Conservation (phyloP, 2,113 vertebrate species). For the Elgaria multicarinata region DNA sequence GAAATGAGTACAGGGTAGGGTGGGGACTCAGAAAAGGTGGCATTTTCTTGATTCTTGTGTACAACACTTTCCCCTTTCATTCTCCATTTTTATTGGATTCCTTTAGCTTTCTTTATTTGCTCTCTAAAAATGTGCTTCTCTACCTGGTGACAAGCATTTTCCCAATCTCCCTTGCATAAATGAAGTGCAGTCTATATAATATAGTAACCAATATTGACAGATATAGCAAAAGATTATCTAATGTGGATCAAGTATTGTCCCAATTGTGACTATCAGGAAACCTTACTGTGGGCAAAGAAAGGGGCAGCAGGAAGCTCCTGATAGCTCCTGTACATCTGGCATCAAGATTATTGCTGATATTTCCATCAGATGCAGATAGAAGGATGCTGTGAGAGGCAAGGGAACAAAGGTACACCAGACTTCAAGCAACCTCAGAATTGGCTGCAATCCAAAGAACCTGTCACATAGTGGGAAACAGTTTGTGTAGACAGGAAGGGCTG, state of each 20-base stretch:
- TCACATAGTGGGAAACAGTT: background rate
- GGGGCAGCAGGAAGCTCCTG: background rate
- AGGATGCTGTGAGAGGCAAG: background rate
- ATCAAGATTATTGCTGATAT: background rate
- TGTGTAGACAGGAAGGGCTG: background rate
- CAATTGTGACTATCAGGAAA: background rate
- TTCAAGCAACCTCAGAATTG: background rate
- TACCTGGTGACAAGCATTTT: background rate
- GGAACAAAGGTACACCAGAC: background rate
- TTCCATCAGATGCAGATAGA: background rate
- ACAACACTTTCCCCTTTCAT: background rate
- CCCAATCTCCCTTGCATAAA: background rate
- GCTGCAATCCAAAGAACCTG: background rate
- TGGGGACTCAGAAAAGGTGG: background rate
- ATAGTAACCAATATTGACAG: accelerated
- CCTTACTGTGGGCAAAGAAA: background rate
- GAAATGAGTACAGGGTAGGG: background rate
- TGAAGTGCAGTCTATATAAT: accelerated
- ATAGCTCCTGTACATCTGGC: background rate
- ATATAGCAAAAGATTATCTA: background rate
- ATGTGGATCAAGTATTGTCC: background rate
- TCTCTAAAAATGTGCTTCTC: background rate
- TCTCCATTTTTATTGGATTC: background rate
- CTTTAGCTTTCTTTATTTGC: background rate
- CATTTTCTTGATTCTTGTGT: background rate